These are phyloP conservation scores for Acanthurus lineatus DNA, from an alignment of 2,797 vertebrate genomes.

Conservation along the genomic window DNA sequence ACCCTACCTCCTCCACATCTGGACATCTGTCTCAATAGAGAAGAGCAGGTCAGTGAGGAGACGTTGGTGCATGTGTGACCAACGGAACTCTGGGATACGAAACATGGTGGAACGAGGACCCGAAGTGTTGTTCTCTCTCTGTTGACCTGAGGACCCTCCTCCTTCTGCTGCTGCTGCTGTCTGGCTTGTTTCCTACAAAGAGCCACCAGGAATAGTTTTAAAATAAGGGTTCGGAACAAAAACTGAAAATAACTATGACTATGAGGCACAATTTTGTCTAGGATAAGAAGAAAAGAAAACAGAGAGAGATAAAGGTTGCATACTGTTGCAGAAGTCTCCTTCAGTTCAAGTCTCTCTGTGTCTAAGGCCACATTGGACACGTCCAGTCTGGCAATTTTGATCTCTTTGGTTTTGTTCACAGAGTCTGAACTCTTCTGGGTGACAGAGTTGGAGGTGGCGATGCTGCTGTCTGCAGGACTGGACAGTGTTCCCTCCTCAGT, in stretches of 20 bases:
- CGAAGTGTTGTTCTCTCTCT: constrained; percentile 82
- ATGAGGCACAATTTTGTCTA: not conserved
- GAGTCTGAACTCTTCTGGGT: constrained; percentile 56
- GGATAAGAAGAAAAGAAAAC: not conserved
- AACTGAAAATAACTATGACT: not conserved
- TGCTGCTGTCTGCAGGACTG: not conserved
- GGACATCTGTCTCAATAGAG: constrained; percentile 97
- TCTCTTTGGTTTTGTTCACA: constrained; percentile 85
- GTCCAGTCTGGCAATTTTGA: constrained; percentile 93
- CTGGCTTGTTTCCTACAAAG: constrained; percentile 79
- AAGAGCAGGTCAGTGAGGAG: constrained; percentile 97
- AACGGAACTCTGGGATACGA: constrained; percentile 96
- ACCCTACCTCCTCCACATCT: constrained; percentile 98
- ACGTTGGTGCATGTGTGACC: constrained; percentile 98
- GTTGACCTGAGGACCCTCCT: constrained; percentile 78
- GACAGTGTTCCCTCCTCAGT: constrained; percentile 39
- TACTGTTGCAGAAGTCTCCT: constrained; percentile 87
- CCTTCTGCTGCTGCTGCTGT: constrained; percentile 52
- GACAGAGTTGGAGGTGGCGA: constrained; percentile 41
- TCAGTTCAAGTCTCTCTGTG: constrained; percentile 94
- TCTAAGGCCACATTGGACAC: constrained; percentile 97
- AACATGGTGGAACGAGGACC: constrained; percentile 91
- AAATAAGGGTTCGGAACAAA: not conserved
- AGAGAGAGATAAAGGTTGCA: constrained; percentile 14
- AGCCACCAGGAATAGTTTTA: constrained; percentile 5